These are phyloP conservation scores for Rafetus swinhoei DNA, from an alignment of 2,113 vertebrate genomes.

Conservation along the genomic window DNA sequence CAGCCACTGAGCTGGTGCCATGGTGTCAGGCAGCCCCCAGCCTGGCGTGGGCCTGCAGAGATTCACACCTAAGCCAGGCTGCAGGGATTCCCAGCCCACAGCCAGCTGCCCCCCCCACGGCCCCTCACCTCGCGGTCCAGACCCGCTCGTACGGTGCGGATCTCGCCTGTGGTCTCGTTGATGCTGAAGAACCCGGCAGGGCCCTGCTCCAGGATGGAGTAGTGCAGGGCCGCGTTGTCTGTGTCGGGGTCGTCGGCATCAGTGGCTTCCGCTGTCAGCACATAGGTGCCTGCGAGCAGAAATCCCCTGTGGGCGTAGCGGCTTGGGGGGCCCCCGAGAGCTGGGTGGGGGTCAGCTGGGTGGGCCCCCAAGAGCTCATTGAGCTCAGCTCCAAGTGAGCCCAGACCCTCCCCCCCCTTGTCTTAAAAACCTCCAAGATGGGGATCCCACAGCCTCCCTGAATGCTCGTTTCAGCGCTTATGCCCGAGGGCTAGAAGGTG, in stretches of 20 bases:
- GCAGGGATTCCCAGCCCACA: not conserved
- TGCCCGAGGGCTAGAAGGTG: no score
- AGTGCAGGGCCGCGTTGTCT: conserved; percentile 88
- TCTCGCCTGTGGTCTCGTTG: conserved; percentile 86
- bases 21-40: not conserved
- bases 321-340: not conserved
- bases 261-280: conserved; percentile 87
- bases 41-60: no score
- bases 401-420: not conserved
- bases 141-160: conserved; percentile 87
- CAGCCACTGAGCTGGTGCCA: no score
- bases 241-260: conserved; percentile 92
- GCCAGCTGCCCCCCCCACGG: not conserved
- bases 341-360: fast-evolving
- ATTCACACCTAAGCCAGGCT: not conserved
- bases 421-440: no score
- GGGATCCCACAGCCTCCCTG: no score
- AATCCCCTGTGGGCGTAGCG: fast-evolving
- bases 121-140: conserved; percentile 89
- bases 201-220: conserved; percentile 87
- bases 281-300: conserved; percentile 81
- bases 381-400: not conserved
- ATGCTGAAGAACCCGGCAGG: conserved; percentile 88
- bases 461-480: no score
- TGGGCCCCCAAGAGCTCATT: not conserved